Conservation (phyloP, 2,888 invertebrate genomes). For the Lasioglossum villosulum region DNA sequence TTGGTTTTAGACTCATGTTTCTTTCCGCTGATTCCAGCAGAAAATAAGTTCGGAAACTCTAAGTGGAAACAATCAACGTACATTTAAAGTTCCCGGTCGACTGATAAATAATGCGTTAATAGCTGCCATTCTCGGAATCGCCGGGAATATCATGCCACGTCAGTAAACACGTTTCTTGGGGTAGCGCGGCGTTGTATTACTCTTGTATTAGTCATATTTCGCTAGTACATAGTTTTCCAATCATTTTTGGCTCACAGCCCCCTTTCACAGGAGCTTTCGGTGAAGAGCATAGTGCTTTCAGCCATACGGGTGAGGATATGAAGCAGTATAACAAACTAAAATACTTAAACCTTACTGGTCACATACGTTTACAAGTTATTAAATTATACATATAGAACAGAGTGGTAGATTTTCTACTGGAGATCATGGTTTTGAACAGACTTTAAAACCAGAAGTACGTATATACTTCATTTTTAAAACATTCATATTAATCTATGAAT, state of each 20-base stretch:
- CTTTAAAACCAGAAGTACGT: too few relatives aligned
- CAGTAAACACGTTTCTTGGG: background rate
- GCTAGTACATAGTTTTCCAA: background rate
- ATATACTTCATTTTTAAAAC: too few relatives aligned
- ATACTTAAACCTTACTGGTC: background rate
- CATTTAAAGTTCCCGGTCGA: slow-evolving; percentile 6
- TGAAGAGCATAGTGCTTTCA: background rate
- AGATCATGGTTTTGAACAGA: too few relatives aligned
- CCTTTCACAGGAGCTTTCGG: background rate
- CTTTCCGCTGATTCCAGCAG: background rate
- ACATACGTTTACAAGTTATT: background rate
- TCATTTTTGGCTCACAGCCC: background rate
- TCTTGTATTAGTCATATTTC: background rate
- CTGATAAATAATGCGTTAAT: slow-evolving; percentile 30
- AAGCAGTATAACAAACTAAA: background rate
- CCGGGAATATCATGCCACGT: background rate
- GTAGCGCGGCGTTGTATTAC: background rate
- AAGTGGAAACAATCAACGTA: background rate
- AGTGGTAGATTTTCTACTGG: background rate
- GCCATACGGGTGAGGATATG: background rate
- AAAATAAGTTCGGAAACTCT: background rate
- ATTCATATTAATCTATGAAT: too few relatives aligned
- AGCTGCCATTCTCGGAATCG: slow-evolving; percentile 8
- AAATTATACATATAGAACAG: background rate
- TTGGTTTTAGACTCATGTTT: background rate